These are phyloP conservation scores for Flabesymbios commensalis DNA, from an alignment of 2,888 invertebrate species.

Conservation along the genomic window DNA sequence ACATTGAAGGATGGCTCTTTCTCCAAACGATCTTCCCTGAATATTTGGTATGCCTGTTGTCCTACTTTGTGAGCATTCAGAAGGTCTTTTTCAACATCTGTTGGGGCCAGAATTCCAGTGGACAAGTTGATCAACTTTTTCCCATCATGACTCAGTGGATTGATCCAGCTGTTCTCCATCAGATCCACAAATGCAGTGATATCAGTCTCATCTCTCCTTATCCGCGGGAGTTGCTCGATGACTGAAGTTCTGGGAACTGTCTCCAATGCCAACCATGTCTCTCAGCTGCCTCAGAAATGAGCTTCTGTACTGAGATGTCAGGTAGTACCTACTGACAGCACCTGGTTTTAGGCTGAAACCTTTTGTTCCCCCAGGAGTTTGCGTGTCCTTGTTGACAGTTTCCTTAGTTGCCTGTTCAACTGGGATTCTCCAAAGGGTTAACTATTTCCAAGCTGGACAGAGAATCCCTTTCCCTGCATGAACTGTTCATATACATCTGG, in stretches of 20 bases:
- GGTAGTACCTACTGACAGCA: slow-evolving; percentile 13
- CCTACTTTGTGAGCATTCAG: slow-evolving; percentile 13
- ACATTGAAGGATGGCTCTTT: too few relatives aligned
- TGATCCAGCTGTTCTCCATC: slow-evolving; percentile 13
- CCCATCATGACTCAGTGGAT: slow-evolving; percentile 15
- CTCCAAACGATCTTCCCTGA: background rate
- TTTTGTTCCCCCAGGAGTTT: slow-evolving; percentile 24
- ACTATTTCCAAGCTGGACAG: slow-evolving; percentile 16
- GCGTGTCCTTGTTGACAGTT: slow-evolving; percentile 28
- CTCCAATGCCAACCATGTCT: background rate
- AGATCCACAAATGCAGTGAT: slow-evolving; percentile 11
- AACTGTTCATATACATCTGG: slow-evolving; percentile 11
- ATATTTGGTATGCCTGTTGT: slow-evolving; percentile 6
- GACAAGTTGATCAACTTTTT: slow-evolving; percentile 21
- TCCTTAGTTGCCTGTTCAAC: slow-evolving; percentile 15
- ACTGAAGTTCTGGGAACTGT: slow-evolving; percentile 5
- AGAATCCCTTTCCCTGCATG: slow-evolving; percentile 19
- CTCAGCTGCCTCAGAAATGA: slow-evolving; percentile 2
- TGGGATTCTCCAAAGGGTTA: slow-evolving; percentile 27
- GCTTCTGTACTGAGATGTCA: slow-evolving; percentile 7
- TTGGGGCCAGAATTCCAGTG: slow-evolving; percentile 14
- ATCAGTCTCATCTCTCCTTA: slow-evolving; percentile 25
- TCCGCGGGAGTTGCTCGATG: slow-evolving; percentile 15
- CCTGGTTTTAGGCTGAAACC: slow-evolving; percentile 15
- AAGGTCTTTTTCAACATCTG: slow-evolving; percentile 17